phyloP scores from a whole-genome alignment of 1,140 invertebrate species.

The Drosophila tsacasi region DNA sequence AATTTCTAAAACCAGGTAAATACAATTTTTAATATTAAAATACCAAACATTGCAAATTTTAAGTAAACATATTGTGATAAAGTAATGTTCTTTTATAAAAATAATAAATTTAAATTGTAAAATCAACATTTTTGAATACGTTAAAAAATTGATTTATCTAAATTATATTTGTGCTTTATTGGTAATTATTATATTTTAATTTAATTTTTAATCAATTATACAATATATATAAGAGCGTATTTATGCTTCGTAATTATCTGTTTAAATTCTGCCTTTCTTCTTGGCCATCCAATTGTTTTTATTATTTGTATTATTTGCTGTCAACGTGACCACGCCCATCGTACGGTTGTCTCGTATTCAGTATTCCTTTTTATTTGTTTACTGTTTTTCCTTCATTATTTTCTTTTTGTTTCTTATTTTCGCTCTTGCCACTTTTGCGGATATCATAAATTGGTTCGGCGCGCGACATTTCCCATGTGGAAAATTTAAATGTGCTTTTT shows the following conservation, averaged over 20 bases:
- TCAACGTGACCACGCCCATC: constrained; percentile 61
- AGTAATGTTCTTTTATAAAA: no score
- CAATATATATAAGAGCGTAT: constrained; percentile 50
- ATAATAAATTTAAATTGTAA: no score
- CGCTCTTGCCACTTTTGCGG: constrained; percentile 71
- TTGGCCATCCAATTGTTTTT: constrained; percentile 27
- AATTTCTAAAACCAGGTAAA: no score
- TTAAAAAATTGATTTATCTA: no score
- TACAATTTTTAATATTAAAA: no score
- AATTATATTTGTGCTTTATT: no score
- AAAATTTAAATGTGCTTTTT: constrained; percentile 76
- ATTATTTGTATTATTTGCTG: constrained; percentile 51
- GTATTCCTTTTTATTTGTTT: constrained; percentile 29
- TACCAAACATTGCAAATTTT: no score
- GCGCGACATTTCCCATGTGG: constrained; percentile 78
- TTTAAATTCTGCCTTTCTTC: constrained; percentile 1
- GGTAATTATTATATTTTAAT: background rate
- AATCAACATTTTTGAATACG: no score
- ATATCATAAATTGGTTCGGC: constrained; percentile 82
- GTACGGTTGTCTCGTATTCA: constrained; percentile 19
- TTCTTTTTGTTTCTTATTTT: constrained; percentile 30
- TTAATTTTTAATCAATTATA: background rate
- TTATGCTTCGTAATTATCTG: constrained; percentile 37
- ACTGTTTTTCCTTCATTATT: constrained; percentile 16
- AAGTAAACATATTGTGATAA: no score